Evolutionary conservation across 2,113 vertebrate species (phyloP).

Genomic region (Peromyscus californicus): DNA sequence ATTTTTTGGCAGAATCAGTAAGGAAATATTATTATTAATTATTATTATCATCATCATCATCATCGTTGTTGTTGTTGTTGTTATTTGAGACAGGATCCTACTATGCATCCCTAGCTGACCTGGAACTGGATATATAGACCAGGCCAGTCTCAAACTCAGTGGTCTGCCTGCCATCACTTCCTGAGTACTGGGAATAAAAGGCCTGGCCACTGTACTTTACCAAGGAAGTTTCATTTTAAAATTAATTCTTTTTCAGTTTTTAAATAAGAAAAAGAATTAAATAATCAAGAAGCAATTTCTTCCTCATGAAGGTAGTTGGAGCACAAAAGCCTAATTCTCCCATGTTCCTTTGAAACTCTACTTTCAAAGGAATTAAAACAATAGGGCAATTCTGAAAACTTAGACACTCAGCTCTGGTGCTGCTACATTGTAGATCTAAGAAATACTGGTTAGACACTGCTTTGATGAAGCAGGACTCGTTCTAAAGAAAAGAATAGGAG

Average conservation of each 20-base stretch:
- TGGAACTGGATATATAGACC: background rate
- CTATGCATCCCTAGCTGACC: background rate
- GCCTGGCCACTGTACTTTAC: background rate
- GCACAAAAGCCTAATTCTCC: background rate
- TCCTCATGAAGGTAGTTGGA: background rate
- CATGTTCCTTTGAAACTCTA: background rate
- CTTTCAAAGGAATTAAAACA: background rate
- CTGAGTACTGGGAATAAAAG: background rate
- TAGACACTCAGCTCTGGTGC: background rate
- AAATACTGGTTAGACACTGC: background rate
- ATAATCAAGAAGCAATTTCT: slow-evolving; percentile 8
- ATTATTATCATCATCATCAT: background rate
- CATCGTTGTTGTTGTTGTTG: too few relatives aligned
- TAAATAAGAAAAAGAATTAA: slow-evolving; percentile 18
- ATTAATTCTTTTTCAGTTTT: slow-evolving; percentile 37
- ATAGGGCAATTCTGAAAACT: background rate
- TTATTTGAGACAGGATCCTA: background rate
- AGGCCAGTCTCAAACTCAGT: background rate
- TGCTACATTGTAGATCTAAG: background rate
- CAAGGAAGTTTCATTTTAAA: slow-evolving; percentile 39
- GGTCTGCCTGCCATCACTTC: background rate
- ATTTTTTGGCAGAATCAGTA: background rate
- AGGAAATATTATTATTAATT: background rate
- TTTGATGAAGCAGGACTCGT: background rate
- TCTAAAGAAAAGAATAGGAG: background rate